These are phyloP conservation scores for Clarias pachynema DNA, from an alignment of 2,797 vertebrate species.

Conservation along the genomic window DNA sequence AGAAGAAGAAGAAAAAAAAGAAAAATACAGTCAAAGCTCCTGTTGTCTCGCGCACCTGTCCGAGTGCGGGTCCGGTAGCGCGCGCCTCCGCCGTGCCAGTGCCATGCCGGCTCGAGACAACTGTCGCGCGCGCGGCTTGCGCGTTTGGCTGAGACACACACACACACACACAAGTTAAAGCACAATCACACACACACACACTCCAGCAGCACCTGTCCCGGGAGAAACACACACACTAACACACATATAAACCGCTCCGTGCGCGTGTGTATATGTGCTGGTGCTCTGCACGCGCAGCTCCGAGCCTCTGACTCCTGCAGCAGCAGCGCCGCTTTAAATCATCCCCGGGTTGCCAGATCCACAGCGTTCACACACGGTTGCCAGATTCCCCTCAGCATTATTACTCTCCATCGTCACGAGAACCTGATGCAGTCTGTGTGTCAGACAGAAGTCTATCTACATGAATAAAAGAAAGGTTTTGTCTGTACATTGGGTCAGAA, in stretches of 20 bases:
- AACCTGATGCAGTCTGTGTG: background rate
- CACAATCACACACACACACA: slow-evolving; percentile 35
- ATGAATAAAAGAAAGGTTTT: no score
- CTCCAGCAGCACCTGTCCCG: slow-evolving; percentile 38
- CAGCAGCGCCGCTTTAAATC: slow-evolving; percentile 20
- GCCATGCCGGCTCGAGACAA: slow-evolving; percentile 77
- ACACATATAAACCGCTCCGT: background rate
- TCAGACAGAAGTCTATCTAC: background rate
- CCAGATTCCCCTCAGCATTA: background rate
- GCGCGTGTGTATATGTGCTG: background rate
- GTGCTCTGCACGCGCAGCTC: background rate
- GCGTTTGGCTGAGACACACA: slow-evolving; percentile 54
- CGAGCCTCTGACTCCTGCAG: slow-evolving; percentile 14
- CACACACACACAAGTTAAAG: background rate
- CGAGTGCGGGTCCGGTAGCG: slow-evolving; percentile 70
- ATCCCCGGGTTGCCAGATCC: slow-evolving; percentile 16
- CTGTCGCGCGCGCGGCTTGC: slow-evolving; percentile 62
- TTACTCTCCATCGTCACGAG: background rate
- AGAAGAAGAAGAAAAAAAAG: background rate
- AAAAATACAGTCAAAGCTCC: slow-evolving; percentile 4
- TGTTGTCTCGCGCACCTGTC: slow-evolving; percentile 77
- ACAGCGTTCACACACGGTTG: background rate
- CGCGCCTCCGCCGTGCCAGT: slow-evolving; percentile 74
- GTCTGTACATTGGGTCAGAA: no score
- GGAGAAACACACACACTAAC: background rate